A percentile compares a stretch with the other conserved stretches of the same genome.
phyloP scores from a whole-genome alignment of 2,888 invertebrate genomes.

The Abrostola triplasia region DNA sequence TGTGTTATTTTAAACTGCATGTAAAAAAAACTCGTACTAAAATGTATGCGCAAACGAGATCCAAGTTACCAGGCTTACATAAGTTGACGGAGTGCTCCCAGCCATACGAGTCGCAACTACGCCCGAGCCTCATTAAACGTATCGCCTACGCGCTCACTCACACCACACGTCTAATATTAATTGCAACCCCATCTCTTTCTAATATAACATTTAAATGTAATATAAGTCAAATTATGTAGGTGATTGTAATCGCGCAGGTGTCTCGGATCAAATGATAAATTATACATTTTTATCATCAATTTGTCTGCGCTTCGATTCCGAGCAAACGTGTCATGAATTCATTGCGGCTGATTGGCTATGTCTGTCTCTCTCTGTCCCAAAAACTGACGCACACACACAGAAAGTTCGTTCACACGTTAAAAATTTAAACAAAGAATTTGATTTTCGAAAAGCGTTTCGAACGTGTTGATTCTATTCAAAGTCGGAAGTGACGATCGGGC shows the following conservation, averaged over 20 bases:
- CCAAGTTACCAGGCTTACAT: constrained; percentile 82
- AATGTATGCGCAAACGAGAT: constrained; percentile 86
- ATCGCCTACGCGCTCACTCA: constrained; percentile 75
- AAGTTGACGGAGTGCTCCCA: constrained; percentile 69
- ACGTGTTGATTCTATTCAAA: constrained; percentile 71
- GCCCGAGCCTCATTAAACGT: constrained; percentile 70
- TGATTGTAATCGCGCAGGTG: constrained; percentile 57
- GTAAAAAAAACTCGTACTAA: constrained; percentile 82
- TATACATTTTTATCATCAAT: constrained; percentile 64
- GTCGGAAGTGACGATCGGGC: constrained; percentile 84
- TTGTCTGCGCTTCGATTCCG: constrained; percentile 62
- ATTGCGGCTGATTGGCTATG: constrained; percentile 51
- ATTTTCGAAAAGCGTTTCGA: constrained; percentile 63
- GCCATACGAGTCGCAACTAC: constrained; percentile 72
- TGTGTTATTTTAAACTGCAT: constrained; percentile 79
- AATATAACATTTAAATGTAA: constrained; percentile 65
- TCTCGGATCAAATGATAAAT: constrained; percentile 58
- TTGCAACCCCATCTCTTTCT: constrained; percentile 76
- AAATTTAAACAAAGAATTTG: constrained; percentile 62
- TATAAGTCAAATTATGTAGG: constrained; percentile 54
- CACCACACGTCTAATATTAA: constrained; percentile 64
- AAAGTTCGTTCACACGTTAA: constrained; percentile 68
- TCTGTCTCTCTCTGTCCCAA: constrained; percentile 57
- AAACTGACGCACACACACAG: constrained; percentile 59
- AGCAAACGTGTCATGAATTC: constrained; percentile 65